These are phyloP conservation scores for Lithosia quadra DNA, from an alignment of 2,888 invertebrate genomes.

Conservation along the genomic window DNA sequence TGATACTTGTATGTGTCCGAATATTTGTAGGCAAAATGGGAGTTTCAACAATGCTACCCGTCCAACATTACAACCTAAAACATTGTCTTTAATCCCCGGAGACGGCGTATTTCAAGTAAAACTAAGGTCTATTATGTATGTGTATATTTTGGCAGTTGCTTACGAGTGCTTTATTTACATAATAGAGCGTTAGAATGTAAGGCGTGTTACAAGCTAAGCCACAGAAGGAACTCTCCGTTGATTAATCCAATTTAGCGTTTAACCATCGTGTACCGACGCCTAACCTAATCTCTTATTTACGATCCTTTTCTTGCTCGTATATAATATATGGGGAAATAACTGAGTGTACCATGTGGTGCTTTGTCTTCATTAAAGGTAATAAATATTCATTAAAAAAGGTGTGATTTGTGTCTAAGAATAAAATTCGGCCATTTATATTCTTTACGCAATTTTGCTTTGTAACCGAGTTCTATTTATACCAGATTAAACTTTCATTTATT, in stretches of 20 bases:
- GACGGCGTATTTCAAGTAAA: constrained; percentile 10
- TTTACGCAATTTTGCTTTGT: not conserved
- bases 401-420: constrained; percentile 13
- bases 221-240: constrained; percentile 23
- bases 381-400: constrained; percentile 21
- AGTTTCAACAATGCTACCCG: not conserved
- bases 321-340: constrained; percentile 13
- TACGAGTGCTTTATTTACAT: constrained; percentile 17
- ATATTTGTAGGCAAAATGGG: constrained; percentile 9
- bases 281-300: constrained; percentile 39
- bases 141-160: constrained; percentile 13
- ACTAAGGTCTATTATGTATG: constrained; percentile 4
- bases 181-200: constrained; percentile 17
- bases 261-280: constrained; percentile 20
- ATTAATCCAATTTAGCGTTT: constrained; percentile 34
- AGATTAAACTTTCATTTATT: not conserved
- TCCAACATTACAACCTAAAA: constrained; percentile 1
- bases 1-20: not conserved
- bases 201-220: constrained; percentile 17
- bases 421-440: not conserved
- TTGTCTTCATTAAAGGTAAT: constrained; percentile 14
- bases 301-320: constrained; percentile 19
- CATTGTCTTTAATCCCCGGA: constrained; percentile 1
- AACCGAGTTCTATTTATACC: not conserved
- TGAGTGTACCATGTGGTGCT: not conserved